Conservation (phyloP, 1,140 invertebrate genomes). For the Drosophila bocqueti region DNA sequence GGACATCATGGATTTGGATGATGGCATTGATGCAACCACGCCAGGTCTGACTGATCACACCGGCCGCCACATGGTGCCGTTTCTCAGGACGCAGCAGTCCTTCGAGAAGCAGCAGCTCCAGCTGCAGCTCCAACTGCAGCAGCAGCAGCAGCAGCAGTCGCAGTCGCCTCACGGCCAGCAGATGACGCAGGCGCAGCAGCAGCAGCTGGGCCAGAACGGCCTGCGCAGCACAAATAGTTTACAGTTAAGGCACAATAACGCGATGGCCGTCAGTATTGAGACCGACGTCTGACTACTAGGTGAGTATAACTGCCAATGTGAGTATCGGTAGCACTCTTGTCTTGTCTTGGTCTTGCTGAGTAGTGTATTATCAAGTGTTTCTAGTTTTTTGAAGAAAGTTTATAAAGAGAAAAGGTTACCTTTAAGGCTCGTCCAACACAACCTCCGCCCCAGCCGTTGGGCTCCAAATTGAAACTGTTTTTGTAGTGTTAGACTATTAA, state of each 20-base stretch:
- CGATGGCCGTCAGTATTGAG: conserved; percentile 93
- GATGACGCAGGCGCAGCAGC: conserved; percentile 58
- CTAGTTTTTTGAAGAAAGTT: neutral
- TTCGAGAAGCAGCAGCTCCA: conserved; percentile 83
- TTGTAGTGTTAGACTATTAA: no score
- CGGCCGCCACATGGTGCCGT: conserved; percentile 84
- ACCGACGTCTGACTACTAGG: conserved; percentile 99
- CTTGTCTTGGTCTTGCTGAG: neutral
- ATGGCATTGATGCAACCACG: conserved; percentile 92
- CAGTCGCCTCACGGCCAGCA: conserved; percentile 48
- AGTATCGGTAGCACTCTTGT: conserved; percentile 10
- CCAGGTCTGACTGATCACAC: conserved; percentile 87
- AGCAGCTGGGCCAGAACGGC: conserved; percentile 84
- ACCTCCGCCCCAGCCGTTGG: neutral
- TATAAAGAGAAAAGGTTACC: neutral
- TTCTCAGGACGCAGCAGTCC: conserved; percentile 84
- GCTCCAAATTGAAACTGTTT: neutral
- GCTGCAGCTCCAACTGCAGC: conserved; percentile 67
- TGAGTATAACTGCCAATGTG: conserved; percentile 85
- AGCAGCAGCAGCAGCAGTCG: conserved; percentile 64
- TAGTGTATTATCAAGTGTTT: neutral
- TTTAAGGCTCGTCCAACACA: neutral
- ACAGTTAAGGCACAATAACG: conserved; percentile 93
- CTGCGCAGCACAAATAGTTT: conserved; percentile 91
- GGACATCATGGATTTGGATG: conserved; percentile 97